phyloP scores from a whole-genome alignment of 2,888 invertebrate genomes.

The Chymomyza procnemis region DNA sequence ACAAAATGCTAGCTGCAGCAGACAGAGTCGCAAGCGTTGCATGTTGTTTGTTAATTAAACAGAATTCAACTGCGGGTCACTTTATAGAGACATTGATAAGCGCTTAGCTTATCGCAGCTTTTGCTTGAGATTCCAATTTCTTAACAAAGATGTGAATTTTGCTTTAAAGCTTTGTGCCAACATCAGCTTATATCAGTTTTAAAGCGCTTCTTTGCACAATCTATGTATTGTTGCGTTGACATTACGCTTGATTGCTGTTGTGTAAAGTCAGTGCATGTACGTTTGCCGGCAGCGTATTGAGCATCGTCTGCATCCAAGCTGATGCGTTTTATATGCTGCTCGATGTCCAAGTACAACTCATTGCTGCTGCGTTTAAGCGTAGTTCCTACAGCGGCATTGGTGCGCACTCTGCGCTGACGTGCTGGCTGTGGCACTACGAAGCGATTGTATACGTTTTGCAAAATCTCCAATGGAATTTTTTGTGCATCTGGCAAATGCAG shows the following conservation, averaged over 20 bases:
- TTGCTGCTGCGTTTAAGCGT: not conserved
- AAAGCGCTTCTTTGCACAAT: slow-evolving; percentile 14
- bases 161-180: slow-evolving; percentile 8
- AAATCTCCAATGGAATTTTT: slow-evolving; percentile 19
- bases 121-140: not conserved
- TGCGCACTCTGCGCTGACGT: slow-evolving; percentile 16
- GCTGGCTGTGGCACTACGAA: slow-evolving; percentile 42
- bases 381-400: not conserved
- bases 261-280: too few species aligned
- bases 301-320: too few species aligned
- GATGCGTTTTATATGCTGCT: slow-evolving; percentile 30
- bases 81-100: slow-evolving; percentile 5
- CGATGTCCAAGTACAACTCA: slow-evolving; percentile 17
- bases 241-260: not conserved
- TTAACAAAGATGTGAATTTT: not conserved
- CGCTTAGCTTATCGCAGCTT: not conserved
- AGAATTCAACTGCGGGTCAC: slow-evolving; percentile 17
- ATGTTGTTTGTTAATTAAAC: slow-evolving; percentile 2
- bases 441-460: slow-evolving; percentile 35
- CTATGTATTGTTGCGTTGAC: not conserved
- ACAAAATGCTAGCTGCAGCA: not conserved
- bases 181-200: not conserved
- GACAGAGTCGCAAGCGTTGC: not conserved
- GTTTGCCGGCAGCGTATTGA: too few species aligned
- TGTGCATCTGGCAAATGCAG: slow-evolving; percentile 28